These are phyloP conservation scores for Smittia sp. DNA, from an alignment of 2,888 invertebrate species.

Conservation along the genomic window DNA sequence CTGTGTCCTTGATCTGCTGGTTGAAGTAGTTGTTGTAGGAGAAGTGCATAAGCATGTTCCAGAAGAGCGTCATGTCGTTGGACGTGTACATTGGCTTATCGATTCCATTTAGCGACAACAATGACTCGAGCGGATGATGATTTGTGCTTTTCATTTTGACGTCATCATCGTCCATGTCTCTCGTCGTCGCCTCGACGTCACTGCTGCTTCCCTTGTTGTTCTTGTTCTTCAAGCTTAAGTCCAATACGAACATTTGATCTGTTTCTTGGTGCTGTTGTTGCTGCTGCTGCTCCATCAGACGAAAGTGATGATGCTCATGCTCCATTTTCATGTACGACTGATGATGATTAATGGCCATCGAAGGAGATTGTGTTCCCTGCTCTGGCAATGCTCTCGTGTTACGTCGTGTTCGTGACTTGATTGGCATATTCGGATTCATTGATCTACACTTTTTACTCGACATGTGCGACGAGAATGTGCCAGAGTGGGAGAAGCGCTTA, in stretches of 20 bases:
- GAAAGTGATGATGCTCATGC: constrained; percentile 18
- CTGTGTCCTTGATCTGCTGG: constrained; percentile 14
- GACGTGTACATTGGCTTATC: constrained; percentile 38
- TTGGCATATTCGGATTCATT: constrained; percentile 39
- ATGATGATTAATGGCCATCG: constrained; percentile 35
- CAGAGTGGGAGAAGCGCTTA: constrained; percentile 34
- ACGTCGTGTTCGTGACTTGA: constrained; percentile 35
- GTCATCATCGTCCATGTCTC: constrained; percentile 36
- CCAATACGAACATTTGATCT: constrained; percentile 30
- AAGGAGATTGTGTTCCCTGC: constrained; percentile 1
- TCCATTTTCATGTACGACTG: constrained; percentile 26
- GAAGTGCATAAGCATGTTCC: constrained; percentile 37
- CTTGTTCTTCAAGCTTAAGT: constrained; percentile 37
- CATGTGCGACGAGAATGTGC: constrained; percentile 37
- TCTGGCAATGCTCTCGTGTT: constrained; percentile 22
- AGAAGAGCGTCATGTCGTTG: constrained; percentile 35
- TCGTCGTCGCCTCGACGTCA: not conserved
- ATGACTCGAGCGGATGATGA: constrained; percentile 30
- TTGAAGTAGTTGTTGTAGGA: constrained; percentile 36
- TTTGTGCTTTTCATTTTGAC: constrained; percentile 28
- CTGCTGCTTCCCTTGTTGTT: not conserved
- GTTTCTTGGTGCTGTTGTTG: constrained; percentile 23
- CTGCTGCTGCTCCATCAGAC: not conserved
- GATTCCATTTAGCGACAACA: constrained; percentile 8
- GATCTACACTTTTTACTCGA: constrained; percentile 37